Conservation (phyloP, 2,888 invertebrate species). For the Lacanobia oleracea region DNA sequence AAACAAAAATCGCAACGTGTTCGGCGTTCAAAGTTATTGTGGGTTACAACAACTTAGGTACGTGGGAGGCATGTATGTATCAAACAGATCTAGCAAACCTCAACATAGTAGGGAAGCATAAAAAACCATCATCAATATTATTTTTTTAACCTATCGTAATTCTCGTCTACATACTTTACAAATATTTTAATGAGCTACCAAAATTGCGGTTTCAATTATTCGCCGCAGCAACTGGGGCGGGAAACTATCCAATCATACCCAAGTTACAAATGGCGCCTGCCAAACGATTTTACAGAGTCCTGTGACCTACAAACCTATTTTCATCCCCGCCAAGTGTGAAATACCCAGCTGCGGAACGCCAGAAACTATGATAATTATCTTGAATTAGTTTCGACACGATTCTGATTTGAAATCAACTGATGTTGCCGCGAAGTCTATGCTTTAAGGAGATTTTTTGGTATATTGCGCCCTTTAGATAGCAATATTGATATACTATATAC, state of each 20-base stretch:
- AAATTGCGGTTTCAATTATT: slow-evolving; percentile 14
- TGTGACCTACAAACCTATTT: slow-evolving; percentile 85
- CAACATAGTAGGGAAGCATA: too few species aligned
- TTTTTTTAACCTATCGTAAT: too few species aligned
- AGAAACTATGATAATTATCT: slow-evolving; percentile 64
- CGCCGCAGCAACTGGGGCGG: neutral
- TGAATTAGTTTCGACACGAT: slow-evolving; percentile 34
- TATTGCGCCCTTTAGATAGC: neutral
- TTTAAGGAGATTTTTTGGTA: neutral
- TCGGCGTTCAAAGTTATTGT: too few species aligned
- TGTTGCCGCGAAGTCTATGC: slow-evolving; percentile 4
- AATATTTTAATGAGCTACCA: slow-evolving; percentile 13
- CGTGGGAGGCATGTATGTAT: too few species aligned
- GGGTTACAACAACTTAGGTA: too few species aligned
- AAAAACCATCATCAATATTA: too few species aligned
- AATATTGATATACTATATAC: neutral
- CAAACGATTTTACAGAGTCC: slow-evolving; percentile 67
- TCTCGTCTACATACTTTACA: too few species aligned
- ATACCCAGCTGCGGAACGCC: slow-evolving; percentile 40
- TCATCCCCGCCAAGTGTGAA: slow-evolving; percentile 43
- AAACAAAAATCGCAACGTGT: too few species aligned
- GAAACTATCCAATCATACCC: slow-evolving; percentile 44
- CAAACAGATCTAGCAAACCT: too few species aligned
- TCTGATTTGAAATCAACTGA: slow-evolving; percentile 41
- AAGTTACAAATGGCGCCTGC: slow-evolving; percentile 43